These are phyloP conservation scores for Ernsta delagoae DNA, from an alignment of 2,888 invertebrate species.

Conservation along the genomic window DNA sequence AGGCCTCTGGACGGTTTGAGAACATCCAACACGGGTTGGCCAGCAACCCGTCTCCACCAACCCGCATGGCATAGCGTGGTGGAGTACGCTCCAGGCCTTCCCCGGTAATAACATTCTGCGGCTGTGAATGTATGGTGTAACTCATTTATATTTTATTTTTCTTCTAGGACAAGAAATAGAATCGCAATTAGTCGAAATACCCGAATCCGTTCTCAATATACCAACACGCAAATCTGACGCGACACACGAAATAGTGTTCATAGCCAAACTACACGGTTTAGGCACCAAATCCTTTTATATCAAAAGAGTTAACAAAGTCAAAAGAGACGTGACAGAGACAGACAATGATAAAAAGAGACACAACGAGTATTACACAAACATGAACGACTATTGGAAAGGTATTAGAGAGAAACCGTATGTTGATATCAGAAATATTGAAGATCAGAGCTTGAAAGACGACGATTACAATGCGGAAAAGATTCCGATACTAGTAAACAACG, in stretches of 20 bases:
- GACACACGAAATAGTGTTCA: constrained; percentile 89
- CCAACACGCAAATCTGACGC: constrained; percentile 87
- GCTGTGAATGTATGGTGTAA: too few relatives aligned
- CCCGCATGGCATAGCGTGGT: too few relatives aligned
- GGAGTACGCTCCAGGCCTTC: too few relatives aligned
- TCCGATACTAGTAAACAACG: constrained; percentile 13
- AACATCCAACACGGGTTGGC: too few relatives aligned
- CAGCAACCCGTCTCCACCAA: too few relatives aligned
- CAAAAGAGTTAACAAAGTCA: constrained; percentile 45
- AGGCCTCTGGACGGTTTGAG: too few relatives aligned
- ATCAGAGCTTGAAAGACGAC: constrained; percentile 7
- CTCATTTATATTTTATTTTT: too few relatives aligned
- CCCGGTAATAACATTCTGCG: too few relatives aligned
- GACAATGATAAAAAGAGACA: constrained; percentile 25
- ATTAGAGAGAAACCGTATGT: constrained; percentile 46
- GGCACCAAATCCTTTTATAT: constrained; percentile 88
- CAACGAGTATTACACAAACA: constrained; percentile 46
- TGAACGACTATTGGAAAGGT: constrained; percentile 52
- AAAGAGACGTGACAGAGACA: constrained; percentile 44
- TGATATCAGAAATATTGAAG: constrained; percentile 51
- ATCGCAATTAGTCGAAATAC: constrained; percentile 87
- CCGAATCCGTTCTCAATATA: constrained; percentile 80
- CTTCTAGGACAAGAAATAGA: constrained; percentile 81
- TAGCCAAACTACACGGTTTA: constrained; percentile 86
- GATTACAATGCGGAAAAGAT: constrained; percentile 3